Percentiles rank a stretch among this genome's conserved stretches.
These are phyloP conservation scores for Nephrotoma flavescens DNA, from an alignment of 2,888 invertebrate species.

Conservation along the genomic window DNA sequence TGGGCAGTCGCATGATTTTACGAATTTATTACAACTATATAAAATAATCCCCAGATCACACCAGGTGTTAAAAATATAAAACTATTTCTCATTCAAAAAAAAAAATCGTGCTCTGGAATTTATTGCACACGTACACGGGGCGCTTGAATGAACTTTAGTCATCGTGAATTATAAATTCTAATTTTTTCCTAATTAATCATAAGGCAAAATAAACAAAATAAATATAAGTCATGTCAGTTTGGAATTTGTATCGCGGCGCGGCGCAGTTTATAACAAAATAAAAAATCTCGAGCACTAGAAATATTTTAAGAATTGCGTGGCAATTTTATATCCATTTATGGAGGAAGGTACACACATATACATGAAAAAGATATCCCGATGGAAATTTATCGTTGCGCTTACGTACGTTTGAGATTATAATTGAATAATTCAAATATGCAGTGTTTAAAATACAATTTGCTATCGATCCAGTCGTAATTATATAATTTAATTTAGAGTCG, in stretches of 20 bases:
- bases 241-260: neutral
- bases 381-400: neutral
- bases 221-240: neutral
- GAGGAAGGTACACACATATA: neutral
- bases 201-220: neutral
- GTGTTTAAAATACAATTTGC: neutral
- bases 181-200: neutral
- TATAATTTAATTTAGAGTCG: neutral
- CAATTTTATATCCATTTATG: neutral
- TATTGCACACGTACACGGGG: neutral
- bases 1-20: no score
- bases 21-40: no score
- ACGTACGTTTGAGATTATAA: neutral
- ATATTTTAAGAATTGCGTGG: neutral
- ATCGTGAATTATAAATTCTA: neutral
- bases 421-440: neutral
- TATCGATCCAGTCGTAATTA: neutral
- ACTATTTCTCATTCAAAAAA: neutral
- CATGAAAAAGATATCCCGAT: neutral
- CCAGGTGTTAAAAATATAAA: neutral
- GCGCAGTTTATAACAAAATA: neutral
- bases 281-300: neutral
- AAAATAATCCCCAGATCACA: neutral
- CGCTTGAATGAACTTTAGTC: neutral
- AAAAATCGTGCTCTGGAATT: neutral